Evolutionary conservation across 2,888 invertebrate species (phyloP), one percentile per base, ranked within the genome.

Genomic region (Poecilus cupreus): DNA sequence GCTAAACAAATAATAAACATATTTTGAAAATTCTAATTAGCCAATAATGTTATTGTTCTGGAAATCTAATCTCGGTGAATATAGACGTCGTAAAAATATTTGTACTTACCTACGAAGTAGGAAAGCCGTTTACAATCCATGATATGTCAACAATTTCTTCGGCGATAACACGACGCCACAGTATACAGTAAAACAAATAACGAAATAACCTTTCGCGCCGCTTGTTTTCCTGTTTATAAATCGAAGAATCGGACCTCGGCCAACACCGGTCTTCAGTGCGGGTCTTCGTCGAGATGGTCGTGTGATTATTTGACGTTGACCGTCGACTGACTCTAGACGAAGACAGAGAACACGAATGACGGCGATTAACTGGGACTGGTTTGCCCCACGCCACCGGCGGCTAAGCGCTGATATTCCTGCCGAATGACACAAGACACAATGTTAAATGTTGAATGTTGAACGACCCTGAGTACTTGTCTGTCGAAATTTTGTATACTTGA

Each of bases 361-460:
- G 24, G 49, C 24, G 20, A 43, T 22, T 46, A 74, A 43, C 72
- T 46, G 13, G 49, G 74, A 75, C 78, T 78, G 78, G 78, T 78
- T 78, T 78, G 43, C 24, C 78, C 78, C 78, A 78, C 46, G 78
- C 78, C 78, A 26, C 11, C 78, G 54, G 78, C 51, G n/a, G 10
- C 5, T 32, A 18, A 75, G n/a, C n/a, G n/a, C n/a, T n/a, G 64
- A 68, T 68, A 68, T 68, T 68, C 64, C 37, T 37, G 64, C 37
- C 11, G 6, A 57, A 57, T 57, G 57, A 57, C 24, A 57, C 57
- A 57, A 32, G 24, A 6, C 64, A 37, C n/a, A n/a, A n/a, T n/a
- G n/a, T n/a, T n/a, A n/a, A n/a, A n/a, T n/a, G n/a, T n/a, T n/a
- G n/a, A n/a, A n/a, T n/a, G n/a, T n/a, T 10, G 11, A 11, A 24